A percentile compares a stretch with the other conserved stretches of the same genome.
Evolutionary conservation across 2,113 vertebrate species (phyloP).

Genomic region (Xenopus tropicalis): DNA sequence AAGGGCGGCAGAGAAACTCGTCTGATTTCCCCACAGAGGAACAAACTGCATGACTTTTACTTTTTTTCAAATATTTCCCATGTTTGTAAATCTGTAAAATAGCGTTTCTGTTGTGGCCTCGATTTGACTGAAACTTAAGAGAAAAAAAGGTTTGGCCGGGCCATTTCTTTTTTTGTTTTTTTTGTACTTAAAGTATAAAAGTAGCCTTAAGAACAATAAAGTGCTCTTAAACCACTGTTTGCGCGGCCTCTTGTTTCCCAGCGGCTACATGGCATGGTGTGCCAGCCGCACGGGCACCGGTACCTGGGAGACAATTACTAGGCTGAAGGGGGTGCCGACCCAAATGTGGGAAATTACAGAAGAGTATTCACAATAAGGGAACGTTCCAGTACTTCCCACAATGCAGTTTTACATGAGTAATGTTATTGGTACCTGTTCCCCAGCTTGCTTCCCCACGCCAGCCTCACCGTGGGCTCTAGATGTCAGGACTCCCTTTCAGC

Average conservation of each 20-base stretch:
- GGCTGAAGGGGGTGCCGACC: not conserved
- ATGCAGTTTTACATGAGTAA: no score
- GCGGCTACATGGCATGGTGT: no score
- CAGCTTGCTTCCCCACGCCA: no score
- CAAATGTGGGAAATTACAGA: not conserved
- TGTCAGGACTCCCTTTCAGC: no score
- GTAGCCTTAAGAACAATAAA: slow-evolving; percentile 99
- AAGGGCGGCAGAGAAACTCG: no score
- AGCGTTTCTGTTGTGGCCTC: slow-evolving; percentile 83
- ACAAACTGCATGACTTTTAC: slow-evolving; percentile 60
- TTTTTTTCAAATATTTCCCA: slow-evolving; percentile 57
- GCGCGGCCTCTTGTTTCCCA: not conserved
- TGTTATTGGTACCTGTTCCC: no score
- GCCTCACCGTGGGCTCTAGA: no score
- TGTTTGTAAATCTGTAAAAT: slow-evolving; percentile 89
- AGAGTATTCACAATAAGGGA: not conserved
- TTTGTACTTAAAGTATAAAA: slow-evolving; percentile 90
- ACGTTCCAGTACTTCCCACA: not conserved
- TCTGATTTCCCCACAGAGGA: slow-evolving; percentile 68
- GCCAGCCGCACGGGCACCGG: no score
- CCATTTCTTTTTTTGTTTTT: slow-evolving; percentile 98
- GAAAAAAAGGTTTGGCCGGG: slow-evolving; percentile 95
- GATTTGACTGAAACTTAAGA: slow-evolving; percentile 79
- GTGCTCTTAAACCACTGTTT: slow-evolving; percentile 94
- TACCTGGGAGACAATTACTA: not conserved